Evolutionary conservation across 2,888 invertebrate genomes (phyloP).

Genomic region (Nephrotoma appendiculata): DNA sequence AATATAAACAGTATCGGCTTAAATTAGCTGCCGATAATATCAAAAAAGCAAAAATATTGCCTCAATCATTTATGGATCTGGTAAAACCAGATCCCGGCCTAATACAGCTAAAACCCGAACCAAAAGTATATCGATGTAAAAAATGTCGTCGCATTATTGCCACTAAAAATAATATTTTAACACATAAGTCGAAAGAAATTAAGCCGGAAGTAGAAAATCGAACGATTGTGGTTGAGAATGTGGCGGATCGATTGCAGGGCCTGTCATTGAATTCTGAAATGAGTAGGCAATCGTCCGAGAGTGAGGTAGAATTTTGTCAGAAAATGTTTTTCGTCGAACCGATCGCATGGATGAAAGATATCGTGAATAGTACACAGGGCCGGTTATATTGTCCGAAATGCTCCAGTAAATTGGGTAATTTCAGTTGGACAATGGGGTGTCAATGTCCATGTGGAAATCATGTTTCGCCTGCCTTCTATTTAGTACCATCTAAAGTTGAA

Average conservation of each 20-base stretch:
- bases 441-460: slow-evolving; percentile 83
- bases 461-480: slow-evolving; percentile 81
- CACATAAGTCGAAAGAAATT: slow-evolving; percentile 37
- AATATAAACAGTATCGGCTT: slow-evolving; percentile 60
- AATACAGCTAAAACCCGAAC: slow-evolving; percentile 60
- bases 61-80: slow-evolving; percentile 60
- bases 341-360: slow-evolving; percentile 73
- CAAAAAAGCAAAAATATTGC: slow-evolving; percentile 69
- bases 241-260: slow-evolving; percentile 8
- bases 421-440: slow-evolving; percentile 82
- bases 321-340: slow-evolving; percentile 80
- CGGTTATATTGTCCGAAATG: slow-evolving; percentile 81
- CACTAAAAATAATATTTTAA: slow-evolving; percentile 60
- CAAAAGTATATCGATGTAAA: slow-evolving; percentile 69
- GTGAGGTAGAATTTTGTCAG: slow-evolving; percentile 39
- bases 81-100: slow-evolving; percentile 69
- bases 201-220: slow-evolving; percentile 6
- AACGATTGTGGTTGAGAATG: slow-evolving; percentile 9
- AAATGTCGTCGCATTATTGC: slow-evolving; percentile 74
- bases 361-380: slow-evolving; percentile 54
- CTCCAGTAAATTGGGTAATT: slow-evolving; percentile 69
- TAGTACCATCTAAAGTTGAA: slow-evolving; percentile 82
- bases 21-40: slow-evolving; percentile 69
- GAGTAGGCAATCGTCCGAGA: slow-evolving; percentile 6
- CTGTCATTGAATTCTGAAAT: not conserved